phyloP scores from a whole-genome alignment of 2,888 invertebrate genomes.

The Stramonita haemastoma region DNA sequence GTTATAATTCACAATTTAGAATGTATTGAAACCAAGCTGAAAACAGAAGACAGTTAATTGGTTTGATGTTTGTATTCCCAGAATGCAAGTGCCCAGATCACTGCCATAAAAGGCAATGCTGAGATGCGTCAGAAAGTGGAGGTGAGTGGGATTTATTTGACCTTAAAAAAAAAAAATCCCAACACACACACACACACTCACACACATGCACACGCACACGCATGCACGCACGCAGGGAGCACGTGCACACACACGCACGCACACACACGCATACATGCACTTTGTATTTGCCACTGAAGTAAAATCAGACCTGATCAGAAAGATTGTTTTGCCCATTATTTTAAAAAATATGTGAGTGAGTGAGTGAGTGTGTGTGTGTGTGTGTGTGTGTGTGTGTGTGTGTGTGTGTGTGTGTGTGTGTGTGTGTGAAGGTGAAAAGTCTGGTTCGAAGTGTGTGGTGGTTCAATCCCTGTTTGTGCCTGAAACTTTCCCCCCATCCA shows the following conservation, averaged over 20 bases:
- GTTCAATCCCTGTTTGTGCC: too few species aligned
- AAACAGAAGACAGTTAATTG: neutral
- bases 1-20: too few species aligned
- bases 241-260: too few species aligned
- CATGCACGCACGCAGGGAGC: neutral
- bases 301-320: neutral
- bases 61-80: constrained; percentile 43
- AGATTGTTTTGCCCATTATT: neutral
- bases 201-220: neutral
- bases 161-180: neutral
- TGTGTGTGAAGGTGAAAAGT: too few species aligned
- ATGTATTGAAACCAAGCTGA: too few species aligned
- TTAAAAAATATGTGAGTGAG: neutral
- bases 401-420: constrained; percentile 9
- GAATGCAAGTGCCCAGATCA: constrained; percentile 66
- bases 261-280: neutral
- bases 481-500: too few species aligned
- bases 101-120: constrained; percentile 69
- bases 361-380: neutral
- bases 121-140: constrained; percentile 73
- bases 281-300: too few species aligned
- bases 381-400: neutral
- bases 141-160: constrained; percentile 53
- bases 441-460: too few species aligned
- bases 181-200: neutral